These are phyloP conservation scores for Dasyornis broadbenti DNA, from an alignment of 2,113 vertebrate genomes.

Conservation along the genomic window DNA sequence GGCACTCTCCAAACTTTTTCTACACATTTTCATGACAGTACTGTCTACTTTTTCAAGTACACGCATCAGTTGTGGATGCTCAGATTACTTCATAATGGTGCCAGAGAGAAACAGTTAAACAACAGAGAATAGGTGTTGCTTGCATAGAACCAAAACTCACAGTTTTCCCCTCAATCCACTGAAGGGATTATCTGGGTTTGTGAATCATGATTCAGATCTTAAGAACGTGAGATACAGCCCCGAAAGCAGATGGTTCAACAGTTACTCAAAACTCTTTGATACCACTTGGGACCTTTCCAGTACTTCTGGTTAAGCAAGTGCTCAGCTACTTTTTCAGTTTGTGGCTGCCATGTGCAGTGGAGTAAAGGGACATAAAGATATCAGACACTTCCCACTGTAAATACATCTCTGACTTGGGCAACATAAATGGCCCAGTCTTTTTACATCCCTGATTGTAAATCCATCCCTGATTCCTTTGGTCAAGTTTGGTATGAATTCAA, in stretches of 20 bases:
- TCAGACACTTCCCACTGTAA: background rate
- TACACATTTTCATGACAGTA: background rate
- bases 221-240: background rate
- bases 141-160: background rate
- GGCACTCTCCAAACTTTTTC: background rate
- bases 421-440: background rate
- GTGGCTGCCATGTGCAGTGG: background rate
- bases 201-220: background rate
- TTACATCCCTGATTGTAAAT: background rate
- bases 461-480: background rate
- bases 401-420: background rate
- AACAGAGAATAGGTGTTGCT: background rate
- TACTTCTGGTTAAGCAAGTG: constrained; percentile 12
- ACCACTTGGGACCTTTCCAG: background rate
- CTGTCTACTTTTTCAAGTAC: background rate
- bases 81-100: background rate
- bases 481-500: background rate
- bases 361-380: background rate
- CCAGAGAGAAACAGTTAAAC: background rate
- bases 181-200: background rate
- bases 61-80: background rate
- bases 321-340: background rate
- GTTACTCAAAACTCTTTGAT: constrained; percentile 13
- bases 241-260: background rate
- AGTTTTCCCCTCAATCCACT: background rate